phyloP scores from a whole-genome alignment of 2,797 vertebrate genomes.

The Calcarius lapponicus region DNA sequence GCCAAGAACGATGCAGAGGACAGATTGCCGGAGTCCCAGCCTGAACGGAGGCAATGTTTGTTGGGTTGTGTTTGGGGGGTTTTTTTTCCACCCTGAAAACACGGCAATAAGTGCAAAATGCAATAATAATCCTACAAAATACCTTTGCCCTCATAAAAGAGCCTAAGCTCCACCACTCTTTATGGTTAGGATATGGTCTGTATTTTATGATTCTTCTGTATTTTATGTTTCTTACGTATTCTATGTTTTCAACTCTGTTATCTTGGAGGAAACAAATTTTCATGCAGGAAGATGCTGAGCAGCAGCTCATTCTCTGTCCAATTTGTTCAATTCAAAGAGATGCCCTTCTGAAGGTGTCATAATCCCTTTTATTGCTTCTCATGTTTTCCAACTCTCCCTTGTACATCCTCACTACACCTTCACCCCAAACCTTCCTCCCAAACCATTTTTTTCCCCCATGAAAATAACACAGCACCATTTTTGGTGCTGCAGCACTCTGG shows the following conservation, averaged over 20 bases:
- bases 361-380: background rate
- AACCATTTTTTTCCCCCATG: rapidly evolving
- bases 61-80: background rate
- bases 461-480: background rate
- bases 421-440: background rate
- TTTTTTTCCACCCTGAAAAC: background rate
- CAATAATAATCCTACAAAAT: background rate
- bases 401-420: background rate
- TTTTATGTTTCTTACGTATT: background rate
- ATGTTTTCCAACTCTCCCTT: background rate
- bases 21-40: background rate
- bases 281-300: background rate
- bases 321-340: background rate
- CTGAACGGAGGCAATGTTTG: background rate
- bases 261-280: background rate
- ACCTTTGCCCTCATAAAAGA: background rate
- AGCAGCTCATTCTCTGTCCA: background rate
- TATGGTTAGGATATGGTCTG: background rate
- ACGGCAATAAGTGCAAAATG: background rate
- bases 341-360: background rate
- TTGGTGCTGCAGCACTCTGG: background rate
- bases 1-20: constrained; percentile 25
- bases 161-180: background rate
- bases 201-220: background rate
- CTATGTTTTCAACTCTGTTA: background rate